These are phyloP conservation scores for Mylabris sibirica DNA, from an alignment of 2,888 invertebrate genomes.

Conservation along the genomic window DNA sequence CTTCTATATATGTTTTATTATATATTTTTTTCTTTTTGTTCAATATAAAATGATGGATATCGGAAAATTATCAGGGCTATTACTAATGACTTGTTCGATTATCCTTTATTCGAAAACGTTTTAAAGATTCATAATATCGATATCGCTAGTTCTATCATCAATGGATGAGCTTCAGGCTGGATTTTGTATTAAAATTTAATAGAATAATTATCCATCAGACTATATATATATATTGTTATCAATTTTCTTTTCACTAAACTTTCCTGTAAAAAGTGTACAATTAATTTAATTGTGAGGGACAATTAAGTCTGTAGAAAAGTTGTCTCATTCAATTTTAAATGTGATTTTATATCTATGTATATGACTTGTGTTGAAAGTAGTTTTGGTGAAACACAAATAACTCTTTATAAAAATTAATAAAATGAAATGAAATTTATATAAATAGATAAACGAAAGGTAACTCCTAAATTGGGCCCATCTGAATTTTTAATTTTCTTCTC, in stretches of 20 bases:
- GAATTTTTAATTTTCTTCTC: no score
- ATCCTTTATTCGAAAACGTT: constrained; percentile 36
- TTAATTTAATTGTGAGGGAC: neutral
- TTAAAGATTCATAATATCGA: constrained; percentile 40
- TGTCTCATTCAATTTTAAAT: no score
- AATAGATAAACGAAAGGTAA: no score
- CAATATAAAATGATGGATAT: neutral
- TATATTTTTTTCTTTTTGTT: no score
- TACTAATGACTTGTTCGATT: constrained; percentile 42
- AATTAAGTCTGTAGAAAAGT: no score
- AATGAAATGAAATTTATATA: no score
- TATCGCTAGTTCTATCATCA: constrained; percentile 34
- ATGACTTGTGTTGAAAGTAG: no score
- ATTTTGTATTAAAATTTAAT: constrained; percentile 3
- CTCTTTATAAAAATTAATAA: no score
- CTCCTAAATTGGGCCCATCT: no score
- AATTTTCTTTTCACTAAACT: neutral
- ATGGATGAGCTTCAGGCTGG: constrained; percentile 26
- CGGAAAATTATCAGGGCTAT: constrained; percentile 8
- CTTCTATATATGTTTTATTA: neutral
- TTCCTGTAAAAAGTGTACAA: neutral
- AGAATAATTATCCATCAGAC: neutral
- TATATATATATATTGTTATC: neutral
- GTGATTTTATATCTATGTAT: no score
- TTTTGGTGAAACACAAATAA: no score